Base-by-base conservation (phyloP, 2,888 invertebrate genomes). In the Operophtera brumata region DNA sequence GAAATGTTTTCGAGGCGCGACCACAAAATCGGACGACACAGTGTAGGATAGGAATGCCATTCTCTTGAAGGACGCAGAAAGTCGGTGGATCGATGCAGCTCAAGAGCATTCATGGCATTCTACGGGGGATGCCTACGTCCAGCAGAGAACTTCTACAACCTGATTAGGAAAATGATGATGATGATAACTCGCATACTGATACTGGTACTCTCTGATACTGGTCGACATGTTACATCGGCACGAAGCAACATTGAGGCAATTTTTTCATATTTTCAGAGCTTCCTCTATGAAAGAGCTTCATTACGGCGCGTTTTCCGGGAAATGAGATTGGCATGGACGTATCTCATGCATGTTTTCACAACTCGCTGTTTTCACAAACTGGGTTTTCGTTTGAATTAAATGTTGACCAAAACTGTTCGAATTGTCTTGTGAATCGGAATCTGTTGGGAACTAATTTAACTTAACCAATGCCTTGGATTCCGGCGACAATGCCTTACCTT, bases 211-310 rank as follows among this genome's bases (percentile, higher is more conserved):
- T n/a, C n/a, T n/a, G n/a, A n/a, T 4, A 20, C 39, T 36, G 26
- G 34, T 14, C 26, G 34, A 20, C 2, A 10, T 46, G 35, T 42
- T 28, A 39, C 30, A 34, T 47, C 28, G 43, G 6, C 28, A 43
- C 34, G 26, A 26, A 37, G 41, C 36, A 37, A 53, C 20, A 26
- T 40, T 44, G 47, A 32, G 32, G 14, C 30, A 40, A 39, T 61
- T 62, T 61, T 64, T 62, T 57, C 12, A 37, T 42, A 25, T 58
- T 70, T 73, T 71, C 66, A 39, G 45, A 54, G 54, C 66, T 76
- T 79, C 77, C 76, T 65, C 55, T 61, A 53, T 74, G 78, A 78
- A 82, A 80, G 73, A 70, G 75, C 69, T 76, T 80, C 79, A 70
- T 79, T 78, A 75, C 64, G 59, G 67, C 48, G 47, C 67, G 65